Conservation (phyloP, 2,113 vertebrate species). For the Tragelaphus scriptus region DNA sequence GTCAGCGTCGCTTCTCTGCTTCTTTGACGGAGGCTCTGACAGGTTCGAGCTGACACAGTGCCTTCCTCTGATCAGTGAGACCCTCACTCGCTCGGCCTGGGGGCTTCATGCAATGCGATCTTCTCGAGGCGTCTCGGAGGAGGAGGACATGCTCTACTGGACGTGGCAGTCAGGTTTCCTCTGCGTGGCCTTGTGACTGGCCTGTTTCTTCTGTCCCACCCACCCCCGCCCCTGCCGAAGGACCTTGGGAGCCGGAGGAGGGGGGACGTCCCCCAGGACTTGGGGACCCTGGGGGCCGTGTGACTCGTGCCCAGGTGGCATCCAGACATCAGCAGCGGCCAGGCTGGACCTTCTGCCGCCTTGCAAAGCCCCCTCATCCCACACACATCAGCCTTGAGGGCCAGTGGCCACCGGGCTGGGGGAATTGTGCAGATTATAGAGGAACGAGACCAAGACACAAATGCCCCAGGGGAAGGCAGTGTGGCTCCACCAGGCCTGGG, state of each 20-base stretch:
- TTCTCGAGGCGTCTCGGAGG: not conserved
- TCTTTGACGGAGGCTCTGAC: not conserved
- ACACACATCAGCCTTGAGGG: not conserved
- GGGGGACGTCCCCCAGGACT: not conserved
- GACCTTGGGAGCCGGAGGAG: not conserved
- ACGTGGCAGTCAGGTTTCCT: not conserved
- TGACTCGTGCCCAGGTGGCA: not conserved
- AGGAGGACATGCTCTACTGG: not conserved
- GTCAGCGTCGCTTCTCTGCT: not conserved
- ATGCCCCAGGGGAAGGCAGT: constrained; percentile 5
- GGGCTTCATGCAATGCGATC: not conserved
- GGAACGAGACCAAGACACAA: constrained; percentile 13
- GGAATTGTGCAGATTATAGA: not conserved
- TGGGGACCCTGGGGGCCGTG: not conserved
- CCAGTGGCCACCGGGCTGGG: not conserved
- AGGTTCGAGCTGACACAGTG: no score
- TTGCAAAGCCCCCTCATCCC: not conserved
- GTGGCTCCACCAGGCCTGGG: constrained; percentile 4
- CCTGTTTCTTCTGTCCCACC: not conserved
- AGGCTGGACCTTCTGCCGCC: not conserved
- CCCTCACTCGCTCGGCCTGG: not conserved
- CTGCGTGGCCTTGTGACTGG: accelerated
- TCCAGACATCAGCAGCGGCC: not conserved
- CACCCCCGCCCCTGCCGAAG: not conserved
- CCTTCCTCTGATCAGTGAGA: not conserved